phyloP scores from a whole-genome alignment of 2,888 invertebrate species.

The Proisotoma minuta region DNA sequence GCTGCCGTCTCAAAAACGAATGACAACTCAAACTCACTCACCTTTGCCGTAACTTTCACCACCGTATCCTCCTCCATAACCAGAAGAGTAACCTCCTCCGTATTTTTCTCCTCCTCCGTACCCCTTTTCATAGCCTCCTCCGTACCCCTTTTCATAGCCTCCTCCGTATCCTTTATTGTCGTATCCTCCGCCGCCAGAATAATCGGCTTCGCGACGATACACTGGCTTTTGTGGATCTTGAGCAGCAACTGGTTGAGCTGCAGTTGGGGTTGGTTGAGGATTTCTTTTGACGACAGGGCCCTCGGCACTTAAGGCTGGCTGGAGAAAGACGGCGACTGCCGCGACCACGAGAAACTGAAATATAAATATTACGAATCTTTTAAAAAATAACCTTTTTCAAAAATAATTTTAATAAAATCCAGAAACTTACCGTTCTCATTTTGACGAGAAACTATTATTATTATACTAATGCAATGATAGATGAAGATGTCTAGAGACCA shows the following conservation, averaged over 20 bases:
- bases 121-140: slow-evolving; percentile 1
- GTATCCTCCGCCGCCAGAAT: not conserved
- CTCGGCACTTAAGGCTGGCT: not conserved
- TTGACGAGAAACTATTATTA: not conserved
- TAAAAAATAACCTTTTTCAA: not conserved
- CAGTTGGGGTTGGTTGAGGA: not conserved
- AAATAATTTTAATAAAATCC: too few species aligned
- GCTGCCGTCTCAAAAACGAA: not conserved
- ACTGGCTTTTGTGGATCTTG: not conserved
- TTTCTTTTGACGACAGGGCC: not conserved
- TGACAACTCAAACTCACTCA: not conserved
- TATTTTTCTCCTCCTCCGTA: slow-evolving; percentile 9
- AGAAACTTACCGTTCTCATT: not conserved
- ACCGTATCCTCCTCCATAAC: slow-evolving; percentile 11
- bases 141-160: not conserved
- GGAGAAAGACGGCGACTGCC: not conserved
- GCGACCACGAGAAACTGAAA: not conserved
- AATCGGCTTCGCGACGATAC: not conserved
- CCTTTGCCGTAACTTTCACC: slow-evolving; percentile 7
- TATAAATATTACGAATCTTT: not conserved
- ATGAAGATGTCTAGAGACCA: too few species aligned
- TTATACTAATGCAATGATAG: too few species aligned
- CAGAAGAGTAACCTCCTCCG: slow-evolving; percentile 1
- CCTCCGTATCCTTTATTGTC: not conserved
- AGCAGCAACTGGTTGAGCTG: not conserved